Percentiles rank a stretch among this genome's conserved stretches.
These are phyloP conservation scores for Chironex yamaguchii DNA, from an alignment of 30 jellyfish, hydroid and myxozoan species.

Conservation along the genomic window DNA sequence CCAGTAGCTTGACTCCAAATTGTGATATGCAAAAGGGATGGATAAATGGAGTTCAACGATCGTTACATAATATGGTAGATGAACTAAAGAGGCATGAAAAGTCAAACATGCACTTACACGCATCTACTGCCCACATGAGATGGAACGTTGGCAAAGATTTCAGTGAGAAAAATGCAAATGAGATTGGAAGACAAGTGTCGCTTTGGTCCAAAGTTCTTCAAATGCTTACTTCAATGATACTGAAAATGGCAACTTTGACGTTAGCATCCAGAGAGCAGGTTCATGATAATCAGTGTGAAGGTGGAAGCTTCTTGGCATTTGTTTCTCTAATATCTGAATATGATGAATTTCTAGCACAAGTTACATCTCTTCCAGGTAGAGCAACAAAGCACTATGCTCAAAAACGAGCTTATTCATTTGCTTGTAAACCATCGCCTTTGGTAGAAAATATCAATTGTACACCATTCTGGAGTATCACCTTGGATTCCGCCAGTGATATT, in stretches of 20 bases:
- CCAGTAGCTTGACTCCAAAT: not conserved
- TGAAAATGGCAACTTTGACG: slow-evolving; percentile 23
- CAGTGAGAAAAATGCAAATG: slow-evolving; percentile 13
- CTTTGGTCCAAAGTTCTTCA: slow-evolving; percentile 19
- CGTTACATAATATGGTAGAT: slow-evolving; percentile 17
- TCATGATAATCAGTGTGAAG: slow-evolving; percentile 23
- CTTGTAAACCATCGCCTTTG: slow-evolving; percentile 28
- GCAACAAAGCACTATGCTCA: slow-evolving; percentile 47
- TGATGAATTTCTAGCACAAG: slow-evolving; percentile 40
- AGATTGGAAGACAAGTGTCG: slow-evolving; percentile 19
- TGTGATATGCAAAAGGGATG: slow-evolving; percentile 27
- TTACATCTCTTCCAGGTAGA: slow-evolving; percentile 34
- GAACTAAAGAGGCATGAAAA: slow-evolving; percentile 16
- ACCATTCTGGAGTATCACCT: slow-evolving; percentile 10
- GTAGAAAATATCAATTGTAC: slow-evolving; percentile 14
- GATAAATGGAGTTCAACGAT: slow-evolving; percentile 19
- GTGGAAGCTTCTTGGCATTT: slow-evolving; percentile 51
- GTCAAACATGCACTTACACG: slow-evolving; percentile 21
- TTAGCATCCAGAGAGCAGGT: slow-evolving; percentile 29
- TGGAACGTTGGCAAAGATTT: slow-evolving; percentile 26
- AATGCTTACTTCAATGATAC: slow-evolving; percentile 19
- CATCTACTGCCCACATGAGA: slow-evolving; percentile 21
- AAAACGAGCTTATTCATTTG: slow-evolving; percentile 15
- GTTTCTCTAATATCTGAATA: slow-evolving; percentile 41
- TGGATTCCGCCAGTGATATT: slow-evolving; percentile 29